Evolutionary conservation across 2,113 vertebrate species (phyloP), one percentile per base, ranked within the genome.

Genomic region (Corythaeola cristata): DNA sequence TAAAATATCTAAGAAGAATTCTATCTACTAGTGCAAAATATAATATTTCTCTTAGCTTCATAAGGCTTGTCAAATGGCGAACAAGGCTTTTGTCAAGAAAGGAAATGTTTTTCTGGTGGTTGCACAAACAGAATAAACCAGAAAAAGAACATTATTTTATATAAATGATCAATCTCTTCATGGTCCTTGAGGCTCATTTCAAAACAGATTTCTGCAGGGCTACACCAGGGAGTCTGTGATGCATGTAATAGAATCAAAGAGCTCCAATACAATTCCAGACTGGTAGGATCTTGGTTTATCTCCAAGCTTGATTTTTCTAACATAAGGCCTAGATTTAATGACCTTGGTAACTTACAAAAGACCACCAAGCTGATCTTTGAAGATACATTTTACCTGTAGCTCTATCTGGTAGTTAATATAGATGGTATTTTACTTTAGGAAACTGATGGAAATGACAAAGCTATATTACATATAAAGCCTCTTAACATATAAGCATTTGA

Each of bases 41-140:
- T 74, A 76, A 67, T 75, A 56, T 67, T 79, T 77, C 32, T 88
- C 44, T 74, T 62, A 73, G 59, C 52, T 81, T 93, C 66, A 9
- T 90, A 94, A 88, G 68, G 73, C 64, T 50, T 80, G 30, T 81
- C 30, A 5, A 63, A 90, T 90, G 72, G 78, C 55, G 26, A 97
- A 88, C 69, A 95, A 80, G 89, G 78, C 33, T 94, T 96, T 91
- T 96, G 50, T 94, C 71, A 96, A 94, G 88, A 97, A 97, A 96
- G 14, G 15, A 98, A 97, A 95, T 96, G 74, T 86, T 98, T 97
- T 98, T 98, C 87, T 35, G 14, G 92, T 96, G 87, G 69, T 59
- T 97, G 96, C 96, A 97, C 96, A 97, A 97, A 97, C 72, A 97
- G 94, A 98, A 97, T 97, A 97, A 96, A 97, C 81, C 89, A 97